A percentile compares a stretch with the other conserved stretches of the same genome.
These are phyloP conservation scores for Popillia japonica DNA, from an alignment of 1,140 invertebrate species.

Conservation along the genomic window DNA sequence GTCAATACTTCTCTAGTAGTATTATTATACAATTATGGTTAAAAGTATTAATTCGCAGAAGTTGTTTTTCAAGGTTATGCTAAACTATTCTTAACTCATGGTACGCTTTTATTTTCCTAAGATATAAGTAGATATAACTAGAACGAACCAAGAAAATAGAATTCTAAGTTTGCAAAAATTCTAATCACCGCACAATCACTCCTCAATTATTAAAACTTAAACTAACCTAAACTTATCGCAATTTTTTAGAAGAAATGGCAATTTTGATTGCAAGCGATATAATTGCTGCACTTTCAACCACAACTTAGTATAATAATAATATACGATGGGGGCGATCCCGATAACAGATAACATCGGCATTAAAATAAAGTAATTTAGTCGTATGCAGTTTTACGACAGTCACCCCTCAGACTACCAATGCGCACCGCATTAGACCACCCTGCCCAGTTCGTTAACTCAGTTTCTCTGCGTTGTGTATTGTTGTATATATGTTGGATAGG, in stretches of 20 bases:
- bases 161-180: too few species aligned
- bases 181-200: too few species aligned
- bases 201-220: too few species aligned
- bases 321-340: not conserved
- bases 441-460: not conserved
- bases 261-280: not conserved
- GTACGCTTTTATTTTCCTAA: too few species aligned
- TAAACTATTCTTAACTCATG: too few species aligned
- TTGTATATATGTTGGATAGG: not conserved
- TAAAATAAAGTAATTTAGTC: conserved; percentile 12
- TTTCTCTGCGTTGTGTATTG: not conserved
- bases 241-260: too few species aligned
- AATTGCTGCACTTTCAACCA: not conserved
- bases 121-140: too few species aligned
- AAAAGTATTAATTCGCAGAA: too few species aligned
- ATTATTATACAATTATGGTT: too few species aligned
- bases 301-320: not conserved
- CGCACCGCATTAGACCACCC: not conserved
- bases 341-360: conserved; percentile 9
- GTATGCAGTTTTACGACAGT: not conserved
- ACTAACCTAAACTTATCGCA: too few species aligned
- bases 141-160: too few species aligned
- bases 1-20: not conserved
- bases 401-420: not conserved
- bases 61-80: too few species aligned